A percentile compares a stretch with the other conserved stretches of the same genome.
Evolutionary conservation across 2,113 vertebrate genomes (phyloP).

Genomic region (Bufo gargarizans): DNA sequence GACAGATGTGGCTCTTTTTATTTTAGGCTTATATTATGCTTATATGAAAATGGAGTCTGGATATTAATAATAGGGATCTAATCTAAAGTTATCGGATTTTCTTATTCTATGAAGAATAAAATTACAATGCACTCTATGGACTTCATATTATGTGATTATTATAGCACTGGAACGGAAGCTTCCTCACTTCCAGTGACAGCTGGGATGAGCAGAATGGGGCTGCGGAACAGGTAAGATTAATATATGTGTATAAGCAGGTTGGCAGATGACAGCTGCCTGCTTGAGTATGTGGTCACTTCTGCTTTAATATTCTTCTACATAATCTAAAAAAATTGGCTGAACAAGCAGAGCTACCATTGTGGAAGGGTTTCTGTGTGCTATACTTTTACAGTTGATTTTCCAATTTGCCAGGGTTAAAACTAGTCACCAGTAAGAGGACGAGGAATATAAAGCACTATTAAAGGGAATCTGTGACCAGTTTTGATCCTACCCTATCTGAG

Average conservation of each 20-base stretch:
- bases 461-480: background rate
- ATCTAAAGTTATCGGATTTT: background rate
- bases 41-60: background rate
- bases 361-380: background rate
- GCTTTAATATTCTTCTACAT: background rate
- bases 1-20: no score
- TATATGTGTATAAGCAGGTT: constrained; percentile 8
- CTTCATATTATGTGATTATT: background rate
- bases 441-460: background rate
- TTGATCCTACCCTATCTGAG: no score
- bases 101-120: background rate
- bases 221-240: constrained; percentile 22
- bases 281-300: constrained; percentile 16
- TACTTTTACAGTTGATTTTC: background rate
- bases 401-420: background rate
- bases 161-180: background rate
- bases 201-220: constrained; percentile 11
- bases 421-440: background rate
- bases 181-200: background rate
- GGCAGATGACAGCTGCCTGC: constrained; percentile 4
- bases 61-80: background rate
- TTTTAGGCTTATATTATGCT: background rate
- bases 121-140: background rate
- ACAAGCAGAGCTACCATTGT: background rate
- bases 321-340: background rate